phyloP scores from a whole-genome alignment of 1,140 invertebrate genomes.

The Calliphora vicina region DNA sequence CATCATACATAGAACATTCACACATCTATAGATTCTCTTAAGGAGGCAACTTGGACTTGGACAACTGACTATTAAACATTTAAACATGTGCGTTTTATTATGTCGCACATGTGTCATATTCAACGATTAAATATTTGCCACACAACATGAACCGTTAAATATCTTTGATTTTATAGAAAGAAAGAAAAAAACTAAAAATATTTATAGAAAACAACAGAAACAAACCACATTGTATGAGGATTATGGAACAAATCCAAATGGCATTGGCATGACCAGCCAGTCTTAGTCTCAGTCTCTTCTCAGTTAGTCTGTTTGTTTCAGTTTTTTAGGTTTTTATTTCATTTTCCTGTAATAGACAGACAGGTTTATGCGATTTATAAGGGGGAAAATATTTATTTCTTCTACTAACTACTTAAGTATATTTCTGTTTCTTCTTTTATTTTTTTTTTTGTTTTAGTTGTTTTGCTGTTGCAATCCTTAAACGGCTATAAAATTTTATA shows the following conservation, averaged over 20 bases:
- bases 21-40: too few relatives aligned
- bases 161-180: not conserved
- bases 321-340: not conserved
- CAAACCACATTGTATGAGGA: not conserved
- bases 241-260: constrained; percentile 9
- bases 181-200: not conserved
- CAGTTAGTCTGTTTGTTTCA: not conserved
- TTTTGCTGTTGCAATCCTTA: constrained; percentile 17
- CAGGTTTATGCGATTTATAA: constrained; percentile 5
- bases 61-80: constrained; percentile 11
- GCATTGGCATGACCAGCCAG: not conserved
- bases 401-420: too few relatives aligned
- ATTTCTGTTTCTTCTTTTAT: not conserved
- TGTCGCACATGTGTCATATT: constrained; percentile 26
- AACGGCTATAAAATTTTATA: constrained; percentile 22
- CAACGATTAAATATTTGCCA: constrained; percentile 23
- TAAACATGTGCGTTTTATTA: constrained; percentile 28
- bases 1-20: too few relatives aligned
- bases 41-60: not conserved
- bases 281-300: not conserved
- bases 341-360: not conserved
- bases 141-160: constrained; percentile 25
- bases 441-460: not conserved
- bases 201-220: not conserved
- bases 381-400: not conserved